Conservation (phyloP, 37 sponge, comb jelly and placozoan genomes). For the Diacarnus erythraeanus region DNA sequence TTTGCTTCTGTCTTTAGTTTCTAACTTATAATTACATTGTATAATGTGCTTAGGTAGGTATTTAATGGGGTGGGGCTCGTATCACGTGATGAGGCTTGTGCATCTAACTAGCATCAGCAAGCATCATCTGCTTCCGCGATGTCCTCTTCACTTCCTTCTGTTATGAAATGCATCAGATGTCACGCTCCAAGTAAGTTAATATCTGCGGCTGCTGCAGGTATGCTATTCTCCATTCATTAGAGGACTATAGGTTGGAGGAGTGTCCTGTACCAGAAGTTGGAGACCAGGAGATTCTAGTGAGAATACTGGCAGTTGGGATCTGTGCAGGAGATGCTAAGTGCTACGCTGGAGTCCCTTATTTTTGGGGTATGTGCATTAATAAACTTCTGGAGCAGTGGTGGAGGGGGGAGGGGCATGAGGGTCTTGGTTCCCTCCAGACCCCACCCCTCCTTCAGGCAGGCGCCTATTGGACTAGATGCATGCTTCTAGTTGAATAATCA, state of each 20-base stretch:
- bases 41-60: too few species aligned
- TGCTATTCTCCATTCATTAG: slow-evolving; percentile 6
- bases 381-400: too few species aligned
- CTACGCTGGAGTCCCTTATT: slow-evolving; percentile 62
- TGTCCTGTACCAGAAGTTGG: slow-evolving; percentile 48
- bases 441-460: too few species aligned
- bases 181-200: not conserved
- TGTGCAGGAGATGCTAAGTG: slow-evolving; percentile 79
- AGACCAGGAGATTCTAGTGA: slow-evolving; percentile 65
- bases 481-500: too few species aligned
- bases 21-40: too few species aligned
- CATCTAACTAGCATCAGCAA: not conserved
- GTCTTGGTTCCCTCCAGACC: too few species aligned
- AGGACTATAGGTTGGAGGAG: slow-evolving; percentile 59
- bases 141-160: not conserved
- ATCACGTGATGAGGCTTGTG: not conserved
- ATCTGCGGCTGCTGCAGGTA: not conserved
- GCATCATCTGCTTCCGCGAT: not conserved
- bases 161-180: not conserved
- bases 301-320: slow-evolving; percentile 63
- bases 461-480: too few species aligned
- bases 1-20: too few species aligned
- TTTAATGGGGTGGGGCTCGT: not conserved
- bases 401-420: too few species aligned
- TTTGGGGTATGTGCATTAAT: slow-evolving; percentile 77